Evolutionary conservation across 2,113 vertebrate genomes (phyloP).

Genomic region (Chionis minor): DNA sequence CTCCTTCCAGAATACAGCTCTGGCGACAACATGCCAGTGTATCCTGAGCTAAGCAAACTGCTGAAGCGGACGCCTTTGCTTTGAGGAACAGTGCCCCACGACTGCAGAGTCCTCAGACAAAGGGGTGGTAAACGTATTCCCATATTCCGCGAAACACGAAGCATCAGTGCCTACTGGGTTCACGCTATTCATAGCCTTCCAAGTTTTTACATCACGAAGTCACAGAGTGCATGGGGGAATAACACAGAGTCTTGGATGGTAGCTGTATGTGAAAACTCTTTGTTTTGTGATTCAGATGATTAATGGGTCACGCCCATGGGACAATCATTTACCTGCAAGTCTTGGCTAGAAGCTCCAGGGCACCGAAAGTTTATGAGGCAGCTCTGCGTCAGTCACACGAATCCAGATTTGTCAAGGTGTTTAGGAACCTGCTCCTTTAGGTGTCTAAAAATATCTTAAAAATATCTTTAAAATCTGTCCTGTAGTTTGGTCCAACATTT

Average conservation of each 20-base stretch:
- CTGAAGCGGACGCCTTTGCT: background rate
- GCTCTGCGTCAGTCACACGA: background rate
- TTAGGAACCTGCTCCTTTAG: background rate
- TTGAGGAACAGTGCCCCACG: background rate
- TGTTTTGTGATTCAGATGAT: conserved; percentile 10
- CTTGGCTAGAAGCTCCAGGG: conserved; percentile 44
- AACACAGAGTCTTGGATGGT: background rate
- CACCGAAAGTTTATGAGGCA: conserved; percentile 49
- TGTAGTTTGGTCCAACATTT: background rate
- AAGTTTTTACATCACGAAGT: background rate
- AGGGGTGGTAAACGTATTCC: background rate
- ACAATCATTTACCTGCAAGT: conserved; percentile 44
- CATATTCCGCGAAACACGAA: accelerated
- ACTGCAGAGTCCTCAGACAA: background rate
- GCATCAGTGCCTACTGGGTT: background rate
- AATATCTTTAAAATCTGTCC: background rate
- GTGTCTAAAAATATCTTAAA: background rate
- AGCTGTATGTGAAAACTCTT: background rate
- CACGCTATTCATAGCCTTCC: background rate
- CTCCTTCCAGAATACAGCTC: background rate
- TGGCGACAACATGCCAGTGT: background rate
- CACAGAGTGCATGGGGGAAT: background rate
- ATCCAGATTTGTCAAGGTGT: background rate
- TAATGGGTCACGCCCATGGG: conserved; percentile 22
- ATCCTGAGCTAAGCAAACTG: background rate